Evolutionary conservation across 2,888 invertebrate genomes (phyloP), one percentile per base, ranked within the genome.

Genomic region (Smittia sp.): DNA sequence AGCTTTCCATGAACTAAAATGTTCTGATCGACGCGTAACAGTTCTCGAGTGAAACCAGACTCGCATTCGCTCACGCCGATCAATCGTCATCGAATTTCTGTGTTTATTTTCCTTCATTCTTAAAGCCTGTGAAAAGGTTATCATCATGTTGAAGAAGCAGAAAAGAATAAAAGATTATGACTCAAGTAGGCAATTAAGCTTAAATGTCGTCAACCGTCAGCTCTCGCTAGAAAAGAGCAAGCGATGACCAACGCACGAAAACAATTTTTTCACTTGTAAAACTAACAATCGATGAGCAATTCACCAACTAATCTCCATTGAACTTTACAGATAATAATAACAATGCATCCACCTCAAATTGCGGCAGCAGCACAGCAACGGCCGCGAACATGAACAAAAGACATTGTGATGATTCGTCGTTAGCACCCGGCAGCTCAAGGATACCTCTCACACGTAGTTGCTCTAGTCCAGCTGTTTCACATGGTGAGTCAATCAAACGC

Each of bases 381-480:
- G 9, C 46, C 13, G 39, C 24, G 11, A 72, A 22, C 15, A 72
- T 72, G 72, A 72, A 39, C 62, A 72, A 72, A 72, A 58, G 72
- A 63, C 72, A 72, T 24, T 92, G 91, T 84, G 90, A 90, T 78
- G 89, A 89, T 79, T 84, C 87, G 73, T 83, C 89, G 74, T 84
- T 89, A 77, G 83, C 84, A 18, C 78, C 82, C 54, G 77, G 77
- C 74, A 78, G 79, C 74, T 78, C 80, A 15, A 78, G 83, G 69
- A 77, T 79, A 65, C 79, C 82, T 74, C 80, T 85, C 75, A 80
- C 82, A 79, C 83, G 83, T 78, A 85, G 83, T 79, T 84, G 85
- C 76, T 85, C 85, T 76, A 85, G 85, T 80, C 85, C 85, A 76
- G 82, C 85, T 76, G 81, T 81, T 39, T 75, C 82, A 75, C 80